These are phyloP conservation scores for Brevimyrus niger DNA, from an alignment of 2,113 vertebrate species.

Conservation along the genomic window DNA sequence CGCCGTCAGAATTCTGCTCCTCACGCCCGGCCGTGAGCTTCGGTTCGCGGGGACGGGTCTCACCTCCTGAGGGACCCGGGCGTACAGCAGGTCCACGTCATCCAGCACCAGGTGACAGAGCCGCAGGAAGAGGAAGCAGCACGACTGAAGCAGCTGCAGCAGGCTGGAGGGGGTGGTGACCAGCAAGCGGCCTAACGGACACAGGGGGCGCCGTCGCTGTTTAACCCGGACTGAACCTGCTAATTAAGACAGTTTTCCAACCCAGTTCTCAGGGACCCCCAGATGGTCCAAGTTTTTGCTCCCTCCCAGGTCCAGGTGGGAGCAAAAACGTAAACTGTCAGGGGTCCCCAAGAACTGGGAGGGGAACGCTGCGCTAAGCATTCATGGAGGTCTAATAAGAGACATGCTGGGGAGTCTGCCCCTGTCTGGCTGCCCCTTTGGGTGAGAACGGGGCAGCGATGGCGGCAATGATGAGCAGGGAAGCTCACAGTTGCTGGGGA, in stretches of 20 bases:
- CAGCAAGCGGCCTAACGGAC: slow-evolving; percentile 64
- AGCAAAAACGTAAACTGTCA: neutral
- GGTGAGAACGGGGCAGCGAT: neutral
- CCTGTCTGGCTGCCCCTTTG: neutral
- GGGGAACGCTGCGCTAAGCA: neutral
- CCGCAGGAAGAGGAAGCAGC: slow-evolving; percentile 64
- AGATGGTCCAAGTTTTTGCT: neutral
- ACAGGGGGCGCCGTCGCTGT: neutral
- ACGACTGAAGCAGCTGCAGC: slow-evolving; percentile 62
- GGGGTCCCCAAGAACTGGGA: neutral
- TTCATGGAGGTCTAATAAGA: neutral
- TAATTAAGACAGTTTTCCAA: neutral
- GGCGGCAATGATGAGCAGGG: neutral
- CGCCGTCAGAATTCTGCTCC: too few species aligned
- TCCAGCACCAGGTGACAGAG: slow-evolving; percentile 80
- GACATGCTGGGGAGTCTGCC: neutral
- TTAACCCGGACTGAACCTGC: neutral
- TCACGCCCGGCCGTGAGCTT: too few species aligned
- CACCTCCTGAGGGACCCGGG: slow-evolving; percentile 68
- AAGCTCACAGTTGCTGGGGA: slow-evolving; percentile 73
- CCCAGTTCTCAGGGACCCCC: neutral
- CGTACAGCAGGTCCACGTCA: slow-evolving; percentile 65
- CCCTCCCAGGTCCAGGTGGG: neutral
- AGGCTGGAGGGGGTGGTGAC: slow-evolving; percentile 77
- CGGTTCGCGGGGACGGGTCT: neutral